Conservation (phyloP, 2,797 vertebrate species). For the Trachops cirrhosus region DNA sequence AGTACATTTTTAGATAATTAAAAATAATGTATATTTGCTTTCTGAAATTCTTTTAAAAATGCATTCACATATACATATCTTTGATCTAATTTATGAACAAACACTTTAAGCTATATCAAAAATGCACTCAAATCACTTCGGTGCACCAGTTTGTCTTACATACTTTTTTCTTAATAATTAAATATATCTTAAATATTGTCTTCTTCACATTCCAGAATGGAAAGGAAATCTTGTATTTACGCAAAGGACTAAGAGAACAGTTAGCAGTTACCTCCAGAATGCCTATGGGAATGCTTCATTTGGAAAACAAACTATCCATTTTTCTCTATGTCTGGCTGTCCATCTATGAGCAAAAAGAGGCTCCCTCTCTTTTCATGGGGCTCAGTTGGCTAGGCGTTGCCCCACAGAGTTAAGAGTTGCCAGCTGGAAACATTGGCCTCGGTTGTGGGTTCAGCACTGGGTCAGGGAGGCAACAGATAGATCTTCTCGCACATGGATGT, state of each 20-base stretch:
- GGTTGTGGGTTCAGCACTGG: not conserved
- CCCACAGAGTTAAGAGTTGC: not conserved
- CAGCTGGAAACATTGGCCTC: no score
- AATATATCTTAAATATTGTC: not conserved
- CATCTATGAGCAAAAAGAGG: not conserved
- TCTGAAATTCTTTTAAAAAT: slow-evolving; percentile 14
- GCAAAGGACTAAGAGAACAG: not conserved
- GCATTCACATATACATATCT: not conserved
- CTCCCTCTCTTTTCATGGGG: not conserved
- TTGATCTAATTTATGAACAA: not conserved
- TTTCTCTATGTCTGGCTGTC: not conserved
- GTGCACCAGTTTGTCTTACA: not conserved
- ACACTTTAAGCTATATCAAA: slow-evolving; percentile 8
- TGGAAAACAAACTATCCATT: not conserved
- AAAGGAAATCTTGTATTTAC: not conserved
- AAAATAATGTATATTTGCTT: slow-evolving; percentile 10
- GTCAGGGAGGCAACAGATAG: not conserved
- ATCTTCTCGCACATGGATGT: not conserved
- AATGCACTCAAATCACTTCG: not conserved
- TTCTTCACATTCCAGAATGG: not conserved
- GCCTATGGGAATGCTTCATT: not conserved
- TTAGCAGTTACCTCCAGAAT: not conserved
- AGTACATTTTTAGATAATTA: slow-evolving; percentile 6
- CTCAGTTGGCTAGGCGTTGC: not conserved
- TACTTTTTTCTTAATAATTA: not conserved